Conservation (phyloP, 2,888 invertebrate species). For the Trissolcus brochymenae region DNA sequence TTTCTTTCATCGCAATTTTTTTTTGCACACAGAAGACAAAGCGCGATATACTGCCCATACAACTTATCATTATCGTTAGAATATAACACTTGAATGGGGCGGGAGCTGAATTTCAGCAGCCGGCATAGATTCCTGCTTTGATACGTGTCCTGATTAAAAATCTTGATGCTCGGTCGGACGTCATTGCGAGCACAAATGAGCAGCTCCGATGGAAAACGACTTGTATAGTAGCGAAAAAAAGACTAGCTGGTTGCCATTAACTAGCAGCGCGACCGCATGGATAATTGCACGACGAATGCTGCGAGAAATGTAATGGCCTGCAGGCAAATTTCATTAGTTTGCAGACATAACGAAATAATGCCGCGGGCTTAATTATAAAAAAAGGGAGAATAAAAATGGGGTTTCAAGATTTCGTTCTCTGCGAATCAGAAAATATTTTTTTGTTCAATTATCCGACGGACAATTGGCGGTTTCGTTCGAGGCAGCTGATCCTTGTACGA, state of each 20-base stretch:
- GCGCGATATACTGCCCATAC: slow-evolving; percentile 4
- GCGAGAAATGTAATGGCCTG: slow-evolving; percentile 54
- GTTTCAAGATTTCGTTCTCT: slow-evolving; percentile 21
- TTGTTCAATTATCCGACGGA: slow-evolving; percentile 1
- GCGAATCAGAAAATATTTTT: slow-evolving; percentile 1
- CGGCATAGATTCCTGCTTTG: slow-evolving; percentile 44
- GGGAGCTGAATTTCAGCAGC: slow-evolving; percentile 37
- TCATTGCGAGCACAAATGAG: slow-evolving; percentile 51
- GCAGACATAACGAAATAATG: slow-evolving; percentile 50
- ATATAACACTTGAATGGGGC: slow-evolving; percentile 29
- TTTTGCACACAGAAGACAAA: slow-evolving; percentile 12
- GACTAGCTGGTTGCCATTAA: slow-evolving; percentile 34
- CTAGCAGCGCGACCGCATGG: slow-evolving; percentile 44
- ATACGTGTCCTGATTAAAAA: slow-evolving; percentile 55
- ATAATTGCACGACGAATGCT: slow-evolving; percentile 56
- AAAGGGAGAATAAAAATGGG: slow-evolving; percentile 13
- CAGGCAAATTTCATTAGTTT: slow-evolving; percentile 58
- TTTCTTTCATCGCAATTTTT: not conserved
- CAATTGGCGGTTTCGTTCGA: slow-evolving; percentile 7
- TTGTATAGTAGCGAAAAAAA: slow-evolving; percentile 49
- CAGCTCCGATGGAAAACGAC: slow-evolving; percentile 50
- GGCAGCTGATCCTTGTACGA: not conserved
- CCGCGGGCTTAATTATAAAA: slow-evolving; percentile 34
- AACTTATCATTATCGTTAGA: slow-evolving; percentile 44
- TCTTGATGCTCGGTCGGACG: slow-evolving; percentile 39